These are phyloP conservation scores for Porphyrio hochstetteri DNA, from an alignment of 2,113 vertebrate genomes.

Conservation along the genomic window DNA sequence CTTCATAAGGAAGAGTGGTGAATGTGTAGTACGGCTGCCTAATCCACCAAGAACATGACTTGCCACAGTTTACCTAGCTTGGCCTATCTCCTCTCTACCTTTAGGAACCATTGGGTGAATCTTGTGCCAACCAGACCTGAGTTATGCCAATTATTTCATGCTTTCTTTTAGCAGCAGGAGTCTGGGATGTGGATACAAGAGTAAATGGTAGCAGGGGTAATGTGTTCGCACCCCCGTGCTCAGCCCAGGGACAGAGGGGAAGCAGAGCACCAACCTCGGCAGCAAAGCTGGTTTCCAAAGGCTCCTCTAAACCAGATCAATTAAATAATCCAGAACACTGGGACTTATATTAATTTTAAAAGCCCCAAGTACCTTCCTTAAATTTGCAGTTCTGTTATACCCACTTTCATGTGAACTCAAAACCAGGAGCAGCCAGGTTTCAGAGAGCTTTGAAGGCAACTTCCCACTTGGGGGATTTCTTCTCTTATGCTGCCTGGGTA, in stretches of 20 bases:
- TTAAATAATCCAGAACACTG: not conserved
- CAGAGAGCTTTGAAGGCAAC: not conserved
- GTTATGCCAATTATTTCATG: too few relatives aligned
- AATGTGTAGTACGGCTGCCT: not conserved
- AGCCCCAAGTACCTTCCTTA: not conserved
- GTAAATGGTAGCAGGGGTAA: fast-evolving
- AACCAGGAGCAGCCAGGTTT: not conserved
- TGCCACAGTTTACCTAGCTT: not conserved
- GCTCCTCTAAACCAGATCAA: not conserved
- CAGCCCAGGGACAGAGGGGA: not conserved
- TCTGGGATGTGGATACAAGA: not conserved
- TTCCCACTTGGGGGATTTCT: not conserved
- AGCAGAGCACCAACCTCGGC: not conserved
- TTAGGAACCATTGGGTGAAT: not conserved
- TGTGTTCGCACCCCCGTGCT: not conserved
- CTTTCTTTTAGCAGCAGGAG: not conserved
- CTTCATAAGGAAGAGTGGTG: not conserved
- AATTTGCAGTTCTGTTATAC: not conserved
- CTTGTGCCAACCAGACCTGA: not conserved
- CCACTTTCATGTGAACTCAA: not conserved
- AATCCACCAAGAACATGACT: not conserved
- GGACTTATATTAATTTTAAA: not conserved
- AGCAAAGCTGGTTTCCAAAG: not conserved
- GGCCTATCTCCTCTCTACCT: not conserved
- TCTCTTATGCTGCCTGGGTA: not conserved